Conservation (phyloP, 2,888 invertebrate genomes). For the Agonum fuliginosum region DNA sequence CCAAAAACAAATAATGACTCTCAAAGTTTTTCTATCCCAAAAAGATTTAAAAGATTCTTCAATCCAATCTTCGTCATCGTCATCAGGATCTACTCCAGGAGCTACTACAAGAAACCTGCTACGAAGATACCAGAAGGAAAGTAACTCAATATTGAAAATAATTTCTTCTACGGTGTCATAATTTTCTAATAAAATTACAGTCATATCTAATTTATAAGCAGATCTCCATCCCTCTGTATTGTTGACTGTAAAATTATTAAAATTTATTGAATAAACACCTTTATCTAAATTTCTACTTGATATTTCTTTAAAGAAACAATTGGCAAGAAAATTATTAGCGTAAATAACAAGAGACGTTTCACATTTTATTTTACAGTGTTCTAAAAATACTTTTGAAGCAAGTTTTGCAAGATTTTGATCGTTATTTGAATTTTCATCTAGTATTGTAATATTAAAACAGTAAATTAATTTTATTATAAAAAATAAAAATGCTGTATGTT, state of each 20-base stretch:
- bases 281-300: not conserved
- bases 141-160: conserved; percentile 43
- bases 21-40: conserved; percentile 25
- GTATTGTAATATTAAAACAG: not conserved
- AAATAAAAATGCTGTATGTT: not conserved
- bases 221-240: not conserved
- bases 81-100: conserved; percentile 2
- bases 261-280: conserved; percentile 28
- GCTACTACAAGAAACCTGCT: conserved; percentile 38
- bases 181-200: conserved; percentile 28
- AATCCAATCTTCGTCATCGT: conserved; percentile 30
- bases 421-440: not conserved
- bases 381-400: conserved; percentile 7
- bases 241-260: conserved; percentile 30
- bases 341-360: conserved; percentile 14
- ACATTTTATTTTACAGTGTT: conserved; percentile 20
- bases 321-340: not conserved
- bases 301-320: conserved; percentile 25
- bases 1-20: conserved; percentile 48
- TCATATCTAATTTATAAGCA: conserved; percentile 32
- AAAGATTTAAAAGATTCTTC: conserved; percentile 21
- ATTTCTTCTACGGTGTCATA: conserved; percentile 35
- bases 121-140: conserved; percentile 30
- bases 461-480: not conserved
- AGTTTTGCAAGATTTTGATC: conserved; percentile 23